A percentile compares a stretch with the other conserved stretches of the same genome.
These are phyloP conservation scores for Siniperca obscura DNA, from an alignment of 2,797 vertebrate genomes.

Conservation along the genomic window DNA sequence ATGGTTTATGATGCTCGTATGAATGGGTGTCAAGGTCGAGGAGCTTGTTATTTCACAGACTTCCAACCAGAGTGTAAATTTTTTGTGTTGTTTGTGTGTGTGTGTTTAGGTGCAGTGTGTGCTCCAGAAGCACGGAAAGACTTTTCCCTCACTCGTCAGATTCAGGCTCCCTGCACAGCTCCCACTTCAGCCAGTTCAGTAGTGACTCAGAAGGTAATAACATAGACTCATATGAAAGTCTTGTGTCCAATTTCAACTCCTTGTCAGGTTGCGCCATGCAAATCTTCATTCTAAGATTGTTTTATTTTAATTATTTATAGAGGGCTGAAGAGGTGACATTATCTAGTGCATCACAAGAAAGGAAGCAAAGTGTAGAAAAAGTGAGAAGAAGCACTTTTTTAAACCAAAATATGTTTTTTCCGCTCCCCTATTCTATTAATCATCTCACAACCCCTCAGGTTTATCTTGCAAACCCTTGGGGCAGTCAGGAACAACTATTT, in stretches of 20 bases:
- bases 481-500: background rate
- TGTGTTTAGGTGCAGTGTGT: conserved; percentile 85
- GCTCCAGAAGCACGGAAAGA: conserved; percentile 86
- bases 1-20: conserved; percentile 21
- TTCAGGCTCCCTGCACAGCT: conserved; percentile 78
- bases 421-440: background rate
- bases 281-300: background rate
- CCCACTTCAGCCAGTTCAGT: conserved; percentile 74
- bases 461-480: too few species aligned
- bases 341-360: background rate
- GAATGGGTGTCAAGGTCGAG: conserved; percentile 35
- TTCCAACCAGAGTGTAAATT: conserved; percentile 2
- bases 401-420: background rate
- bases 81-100: conserved; percentile 31
- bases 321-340: background rate
- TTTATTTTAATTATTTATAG: background rate
- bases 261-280: background rate
- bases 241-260: too few species aligned
- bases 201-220: conserved; percentile 76
- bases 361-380: background rate
- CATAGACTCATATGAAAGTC: background rate
- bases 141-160: conserved; percentile 77
- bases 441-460: background rate
- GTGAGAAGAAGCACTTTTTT: background rate
- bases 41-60: conserved; percentile 35